These are phyloP conservation scores for Hydrochoerus hydrochaeris DNA, from an alignment of 2,113 vertebrate genomes.

Conservation along the genomic window DNA sequence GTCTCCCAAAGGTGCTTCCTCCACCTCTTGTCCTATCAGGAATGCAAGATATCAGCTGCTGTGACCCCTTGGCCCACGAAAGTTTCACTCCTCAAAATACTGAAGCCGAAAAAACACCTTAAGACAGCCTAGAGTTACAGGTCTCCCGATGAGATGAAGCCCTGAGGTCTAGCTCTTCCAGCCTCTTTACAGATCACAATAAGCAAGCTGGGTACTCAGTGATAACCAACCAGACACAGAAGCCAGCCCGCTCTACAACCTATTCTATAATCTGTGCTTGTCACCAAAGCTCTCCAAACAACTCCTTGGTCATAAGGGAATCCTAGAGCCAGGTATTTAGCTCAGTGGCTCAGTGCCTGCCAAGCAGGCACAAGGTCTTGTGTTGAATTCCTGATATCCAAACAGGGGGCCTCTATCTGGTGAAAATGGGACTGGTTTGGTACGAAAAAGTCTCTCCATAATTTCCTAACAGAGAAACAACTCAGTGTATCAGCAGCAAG, in stretches of 20 bases:
- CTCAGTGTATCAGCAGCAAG: neutral
- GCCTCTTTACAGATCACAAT: neutral
- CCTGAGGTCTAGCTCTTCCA: neutral
- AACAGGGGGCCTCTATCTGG: too few relatives aligned
- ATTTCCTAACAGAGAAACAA: neutral
- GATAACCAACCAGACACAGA: neutral
- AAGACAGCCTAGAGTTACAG: neutral
- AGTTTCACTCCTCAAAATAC: neutral
- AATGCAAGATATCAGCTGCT: neutral
- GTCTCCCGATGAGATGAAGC: neutral
- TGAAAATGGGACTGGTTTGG: neutral
- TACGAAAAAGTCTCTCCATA: neutral
- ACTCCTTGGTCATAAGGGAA: neutral
- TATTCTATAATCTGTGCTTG: neutral
- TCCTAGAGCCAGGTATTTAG: too few relatives aligned
- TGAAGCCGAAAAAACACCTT: neutral
- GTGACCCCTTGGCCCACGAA: neutral
- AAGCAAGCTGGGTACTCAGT: neutral
- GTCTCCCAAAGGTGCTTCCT: neutral
- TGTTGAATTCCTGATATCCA: too few relatives aligned
- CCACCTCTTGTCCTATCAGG: neutral
- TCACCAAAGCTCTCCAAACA: neutral
- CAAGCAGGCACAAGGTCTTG: too few relatives aligned
- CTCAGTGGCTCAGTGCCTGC: too few relatives aligned
- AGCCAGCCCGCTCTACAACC: too few relatives aligned